Evolutionary conservation across 2,888 invertebrate species (phyloP).

Genomic region (Crepidodera aurea): DNA sequence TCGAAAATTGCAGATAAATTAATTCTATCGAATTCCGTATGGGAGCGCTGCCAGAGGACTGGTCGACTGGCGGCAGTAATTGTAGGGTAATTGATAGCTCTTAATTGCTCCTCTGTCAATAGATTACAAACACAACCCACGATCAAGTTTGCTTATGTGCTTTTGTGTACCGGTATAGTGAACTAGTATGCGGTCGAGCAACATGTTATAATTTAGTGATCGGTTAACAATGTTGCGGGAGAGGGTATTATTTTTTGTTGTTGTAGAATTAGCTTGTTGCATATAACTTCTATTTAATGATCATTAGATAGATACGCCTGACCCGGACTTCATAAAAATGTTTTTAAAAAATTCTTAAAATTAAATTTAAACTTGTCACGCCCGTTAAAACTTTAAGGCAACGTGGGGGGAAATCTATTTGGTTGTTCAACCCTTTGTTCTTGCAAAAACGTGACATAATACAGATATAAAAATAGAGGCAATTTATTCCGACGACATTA

Average conservation of each 20-base stretch:
- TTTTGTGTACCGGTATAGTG: slow-evolving; percentile 33
- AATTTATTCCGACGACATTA: too few species aligned
- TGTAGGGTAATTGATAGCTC: slow-evolving; percentile 47
- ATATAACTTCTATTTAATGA: too few species aligned
- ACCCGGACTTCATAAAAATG: too few species aligned
- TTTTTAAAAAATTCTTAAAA: too few species aligned
- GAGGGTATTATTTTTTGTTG: background rate
- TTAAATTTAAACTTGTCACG: too few species aligned
- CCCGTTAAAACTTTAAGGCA: too few species aligned
- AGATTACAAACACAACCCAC: slow-evolving; percentile 41
- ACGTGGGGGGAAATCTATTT: too few species aligned
- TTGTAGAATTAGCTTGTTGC: too few species aligned
- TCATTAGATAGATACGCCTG: too few species aligned
- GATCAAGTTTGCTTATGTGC: slow-evolving; percentile 35
- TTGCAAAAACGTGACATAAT: too few species aligned
- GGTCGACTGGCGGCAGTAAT: slow-evolving; percentile 38
- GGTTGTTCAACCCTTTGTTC: too few species aligned
- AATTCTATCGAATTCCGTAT: slow-evolving; percentile 36
- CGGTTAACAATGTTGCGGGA: slow-evolving; percentile 14
- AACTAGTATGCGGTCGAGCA: slow-evolving; percentile 21
- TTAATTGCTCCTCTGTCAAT: slow-evolving; percentile 49
- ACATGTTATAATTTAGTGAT: slow-evolving; percentile 30
- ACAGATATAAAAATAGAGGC: too few species aligned
- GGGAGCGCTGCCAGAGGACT: slow-evolving; percentile 34
- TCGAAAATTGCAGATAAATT: slow-evolving; percentile 35